Base-by-base conservation (phyloP, 2,888 invertebrate genomes). In the Napeogenes inachia region DNA sequence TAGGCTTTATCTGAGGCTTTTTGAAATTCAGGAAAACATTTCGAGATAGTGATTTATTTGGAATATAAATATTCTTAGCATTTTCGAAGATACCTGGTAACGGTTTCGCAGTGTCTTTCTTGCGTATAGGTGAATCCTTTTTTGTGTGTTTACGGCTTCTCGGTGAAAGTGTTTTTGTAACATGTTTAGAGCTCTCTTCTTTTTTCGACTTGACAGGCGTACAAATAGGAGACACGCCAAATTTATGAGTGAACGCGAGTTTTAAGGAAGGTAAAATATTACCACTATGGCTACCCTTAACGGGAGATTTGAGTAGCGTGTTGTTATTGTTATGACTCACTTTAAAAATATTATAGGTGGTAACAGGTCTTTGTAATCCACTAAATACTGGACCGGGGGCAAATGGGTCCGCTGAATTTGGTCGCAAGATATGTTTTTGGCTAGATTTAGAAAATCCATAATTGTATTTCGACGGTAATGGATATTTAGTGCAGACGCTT, bases 301-400 rank as follows among this genome's bases (percentile, higher is more conserved):
- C 75, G 10, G 89, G 82, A 10, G 89, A 84, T 74, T 89, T 89
- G 2, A 87, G 69, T 60, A 90, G 74, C 4, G 82, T 89, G 69
- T 88, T 89, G 65, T 88, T 89, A 67, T 88, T 89, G 69, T 87
- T 88, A 67, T 89, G 82, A 67, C 80, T 85, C 38, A 89, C 83
- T 87, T 89, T 89, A 68, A 89, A 89, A 64, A 90, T 88, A 67
- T 90, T 89, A 65, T 79, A 85, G 62, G 87, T 85, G 10, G 87
- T 85, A 32, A 89, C 80, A 13, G 90, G 87, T 57, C 85, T 78
- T 69, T 88, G 87, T 65, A 89, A 77, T n/a, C 87, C 89, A 71
- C 89, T 88, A 68, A 91, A 91, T 3, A 91, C 91, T 10, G 91
- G 91, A 3, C 90, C 91, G 3, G 91, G 91, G 0, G 91, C 91